A percentile compares a stretch with the other conserved stretches of the same genome.
These are phyloP conservation scores for Loris lydekkerianus DNA, from an alignment of 2,797 vertebrate genomes.

Conservation along the genomic window DNA sequence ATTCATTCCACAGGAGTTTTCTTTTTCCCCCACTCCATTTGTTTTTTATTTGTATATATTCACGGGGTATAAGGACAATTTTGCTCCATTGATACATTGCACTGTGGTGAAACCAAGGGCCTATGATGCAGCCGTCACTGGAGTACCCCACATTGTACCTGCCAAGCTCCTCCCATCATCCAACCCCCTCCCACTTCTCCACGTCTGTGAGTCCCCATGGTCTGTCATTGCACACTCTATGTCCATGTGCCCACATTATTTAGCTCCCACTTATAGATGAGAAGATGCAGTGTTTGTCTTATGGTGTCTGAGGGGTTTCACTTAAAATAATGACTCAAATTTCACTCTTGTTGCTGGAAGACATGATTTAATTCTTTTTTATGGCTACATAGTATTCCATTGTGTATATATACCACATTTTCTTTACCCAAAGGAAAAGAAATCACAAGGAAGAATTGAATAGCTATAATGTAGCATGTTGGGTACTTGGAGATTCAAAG, in stretches of 20 bases:
- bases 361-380: neutral
- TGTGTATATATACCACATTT: neutral
- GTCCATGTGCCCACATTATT: neutral
- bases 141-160: neutral
- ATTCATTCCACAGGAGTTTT: neutral
- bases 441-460: neutral
- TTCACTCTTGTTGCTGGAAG: neutral
- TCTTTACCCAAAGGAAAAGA: neutral
- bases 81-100: neutral
- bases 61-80: neutral
- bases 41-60: neutral
- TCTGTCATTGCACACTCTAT: neutral
- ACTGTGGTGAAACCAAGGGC: neutral
- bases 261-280: neutral
- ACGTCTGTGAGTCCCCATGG: neutral
- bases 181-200: neutral
- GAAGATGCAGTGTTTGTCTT: neutral
- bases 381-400: neutral
- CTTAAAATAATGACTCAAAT: neutral
- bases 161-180: neutral
- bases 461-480: neutral
- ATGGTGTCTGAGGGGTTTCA: neutral
- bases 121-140: neutral
- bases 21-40: neutral
- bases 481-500: neutral